Evolutionary conservation across 2,888 invertebrate genomes (phyloP).

Genomic region (Dryomyza anilis): DNA sequence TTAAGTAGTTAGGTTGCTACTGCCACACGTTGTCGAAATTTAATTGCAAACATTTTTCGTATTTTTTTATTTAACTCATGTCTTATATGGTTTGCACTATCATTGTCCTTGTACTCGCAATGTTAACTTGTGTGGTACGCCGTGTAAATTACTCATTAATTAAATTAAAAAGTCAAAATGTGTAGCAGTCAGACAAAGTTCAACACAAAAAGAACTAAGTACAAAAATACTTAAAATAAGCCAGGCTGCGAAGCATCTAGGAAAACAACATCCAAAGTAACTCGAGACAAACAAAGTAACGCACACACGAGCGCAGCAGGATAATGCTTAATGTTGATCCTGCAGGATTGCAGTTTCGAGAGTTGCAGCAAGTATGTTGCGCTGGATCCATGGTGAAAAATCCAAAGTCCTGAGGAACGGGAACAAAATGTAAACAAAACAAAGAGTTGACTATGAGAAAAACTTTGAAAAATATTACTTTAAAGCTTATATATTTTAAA

Average conservation of each 20-base stretch:
- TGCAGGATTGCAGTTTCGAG: constrained; percentile 4
- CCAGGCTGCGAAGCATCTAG: too few relatives aligned
- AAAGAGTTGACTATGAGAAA: too few relatives aligned
- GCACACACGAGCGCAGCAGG: background rate
- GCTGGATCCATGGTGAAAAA: background rate
- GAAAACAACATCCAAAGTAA: background rate
- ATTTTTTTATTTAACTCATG: too few relatives aligned
- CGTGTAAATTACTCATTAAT: constrained; percentile 14
- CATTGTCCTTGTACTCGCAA: too few relatives aligned
- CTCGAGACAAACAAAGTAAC: background rate
- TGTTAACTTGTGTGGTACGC: background rate
- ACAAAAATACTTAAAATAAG: too few relatives aligned
- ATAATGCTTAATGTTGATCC: constrained; percentile 5
- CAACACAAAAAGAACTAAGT: background rate
- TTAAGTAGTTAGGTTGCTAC: too few relatives aligned
- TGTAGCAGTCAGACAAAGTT: constrained; percentile 7
- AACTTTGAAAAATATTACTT: too few relatives aligned
- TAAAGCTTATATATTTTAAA: too few relatives aligned
- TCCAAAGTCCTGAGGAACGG: background rate
- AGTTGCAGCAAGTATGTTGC: background rate
- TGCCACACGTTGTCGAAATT: too few relatives aligned
- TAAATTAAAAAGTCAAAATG: constrained; percentile 14
- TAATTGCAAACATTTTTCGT: too few relatives aligned
- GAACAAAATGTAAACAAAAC: too few relatives aligned
- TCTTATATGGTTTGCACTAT: too few relatives aligned